Evolutionary conservation across 2,113 vertebrate genomes (phyloP).

Genomic region (Psammodynastes pulverulentus): DNA sequence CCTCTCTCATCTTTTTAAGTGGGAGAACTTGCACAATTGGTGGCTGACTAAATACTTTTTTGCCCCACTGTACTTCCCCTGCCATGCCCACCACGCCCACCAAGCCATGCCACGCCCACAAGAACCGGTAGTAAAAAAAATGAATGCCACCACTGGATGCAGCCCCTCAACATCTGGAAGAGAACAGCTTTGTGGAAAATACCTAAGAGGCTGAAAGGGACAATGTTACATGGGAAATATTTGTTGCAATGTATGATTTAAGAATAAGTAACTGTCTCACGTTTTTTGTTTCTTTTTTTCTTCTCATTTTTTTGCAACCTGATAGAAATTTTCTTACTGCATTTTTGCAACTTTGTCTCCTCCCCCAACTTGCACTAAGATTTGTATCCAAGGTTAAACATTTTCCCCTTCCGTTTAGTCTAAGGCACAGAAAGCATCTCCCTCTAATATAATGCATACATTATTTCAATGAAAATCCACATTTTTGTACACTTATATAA

Average conservation of each 20-base stretch:
- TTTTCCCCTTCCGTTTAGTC: neutral
- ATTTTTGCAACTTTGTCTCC: neutral
- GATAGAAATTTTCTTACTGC: neutral
- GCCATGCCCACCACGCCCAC: too few relatives aligned
- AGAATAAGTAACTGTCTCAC: neutral
- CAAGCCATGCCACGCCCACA: too few relatives aligned
- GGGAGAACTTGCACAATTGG: too few relatives aligned
- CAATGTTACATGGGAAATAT: neutral
- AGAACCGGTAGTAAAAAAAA: too few relatives aligned
- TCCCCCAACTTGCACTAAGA: neutral
- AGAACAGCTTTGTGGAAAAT: neutral
- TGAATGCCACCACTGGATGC: too few relatives aligned
- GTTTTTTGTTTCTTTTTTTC: too few relatives aligned
- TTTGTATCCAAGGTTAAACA: neutral
- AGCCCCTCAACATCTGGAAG: neutral
- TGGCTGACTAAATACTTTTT: too few relatives aligned
- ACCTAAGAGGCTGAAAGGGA: neutral
- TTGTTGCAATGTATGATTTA: neutral
- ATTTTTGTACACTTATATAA: neutral
- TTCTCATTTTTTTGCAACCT: neutral
- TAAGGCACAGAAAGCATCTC: neutral
- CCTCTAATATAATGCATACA: neutral
- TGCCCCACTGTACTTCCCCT: too few relatives aligned
- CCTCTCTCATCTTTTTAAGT: too few relatives aligned
- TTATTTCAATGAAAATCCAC: neutral